These are phyloP conservation scores for Eulemur coronatus DNA, from an alignment of 2,797 vertebrate genomes.

Conservation along the genomic window DNA sequence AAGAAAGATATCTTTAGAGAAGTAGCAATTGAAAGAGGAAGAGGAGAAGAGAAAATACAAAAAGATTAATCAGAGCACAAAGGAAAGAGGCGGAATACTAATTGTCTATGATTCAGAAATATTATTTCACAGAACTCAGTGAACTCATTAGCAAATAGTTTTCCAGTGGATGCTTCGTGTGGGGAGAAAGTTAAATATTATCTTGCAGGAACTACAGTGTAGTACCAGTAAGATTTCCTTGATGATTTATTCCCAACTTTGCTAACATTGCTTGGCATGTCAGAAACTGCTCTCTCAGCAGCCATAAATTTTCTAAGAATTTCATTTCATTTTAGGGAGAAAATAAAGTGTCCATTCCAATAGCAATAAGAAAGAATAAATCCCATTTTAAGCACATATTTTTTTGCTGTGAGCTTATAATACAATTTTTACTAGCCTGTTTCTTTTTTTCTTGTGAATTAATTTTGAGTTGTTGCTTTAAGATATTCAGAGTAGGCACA, in stretches of 20 bases:
- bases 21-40: background rate
- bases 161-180: background rate
- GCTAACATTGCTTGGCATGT: slow-evolving; percentile 49
- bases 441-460: slow-evolving; percentile 61
- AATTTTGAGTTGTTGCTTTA: slow-evolving; percentile 39
- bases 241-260: slow-evolving; percentile 65
- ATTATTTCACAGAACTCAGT: background rate
- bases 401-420: slow-evolving; percentile 62
- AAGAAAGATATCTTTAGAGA: background rate
- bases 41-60: background rate
- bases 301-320: slow-evolving; percentile 64
- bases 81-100: background rate
- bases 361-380: slow-evolving; percentile 74
- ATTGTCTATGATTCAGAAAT: background rate
- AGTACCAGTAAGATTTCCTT: background rate
- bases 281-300: slow-evolving; percentile 57
- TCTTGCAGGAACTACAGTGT: background rate
- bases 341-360: slow-evolving; percentile 62
- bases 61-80: background rate
- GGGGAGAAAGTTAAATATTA: slow-evolving; percentile 17
- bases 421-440: slow-evolving; percentile 37
- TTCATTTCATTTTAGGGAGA: slow-evolving; percentile 71
- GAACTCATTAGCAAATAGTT: background rate
- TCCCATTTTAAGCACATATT: slow-evolving; percentile 53
- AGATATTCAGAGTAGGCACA: slow-evolving; percentile 19